Base-by-base conservation (phyloP, 2,113 vertebrate genomes). In the Mastomys natalensis region DNA sequence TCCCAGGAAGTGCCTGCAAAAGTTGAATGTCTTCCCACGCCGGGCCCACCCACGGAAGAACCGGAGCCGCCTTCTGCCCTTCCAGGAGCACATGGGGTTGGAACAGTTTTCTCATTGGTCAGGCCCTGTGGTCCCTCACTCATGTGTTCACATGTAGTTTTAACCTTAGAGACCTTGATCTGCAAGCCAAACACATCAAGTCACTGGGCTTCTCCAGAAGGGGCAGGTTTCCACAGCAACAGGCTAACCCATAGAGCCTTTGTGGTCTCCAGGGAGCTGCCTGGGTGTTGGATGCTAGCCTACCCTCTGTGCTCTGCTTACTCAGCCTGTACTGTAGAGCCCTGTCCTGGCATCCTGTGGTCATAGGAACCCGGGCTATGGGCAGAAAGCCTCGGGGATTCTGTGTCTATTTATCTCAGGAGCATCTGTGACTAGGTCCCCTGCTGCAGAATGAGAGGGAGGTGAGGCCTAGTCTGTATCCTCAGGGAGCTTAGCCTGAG, bases 81-180 rank as follows among this genome's bases (percentile, higher is more conserved):
- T 16, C 31, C 17, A 53, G 73, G 0, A 22, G 31, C 19, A 10
- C 24, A 51, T 4, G 45, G 13, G 86, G 37, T 17, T 51, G 37
- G 10, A 45, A 40, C 53, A 34, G 24, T 10, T 55, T 34, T 51
- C 0, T 40, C 0, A 24, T 74, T 45, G 0, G 0, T 40, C 81
- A 24, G 22, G 51, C 77, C 34, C 77, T n/a, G 37, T 37, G 11
- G 40, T 3, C 26, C 0, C 10, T 60, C 72, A 68, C 43, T 51
- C 45, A n/a, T 76, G 78, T n/a, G 45, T 37, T 45, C 60, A 53
- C 7, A 10, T 0, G 3, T 55, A 55, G 58, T 86, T 85, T 85
- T 81, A 19, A n/a, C 91, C 80, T 45, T 86, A 72, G 45, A 82
- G 95, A 66, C 91, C 96, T 95, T 87, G 89, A 73, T 0, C 3